Evolutionary conservation across 2,113 vertebrate genomes (phyloP).

Genomic region (Myxocyprinus asiaticus): DNA sequence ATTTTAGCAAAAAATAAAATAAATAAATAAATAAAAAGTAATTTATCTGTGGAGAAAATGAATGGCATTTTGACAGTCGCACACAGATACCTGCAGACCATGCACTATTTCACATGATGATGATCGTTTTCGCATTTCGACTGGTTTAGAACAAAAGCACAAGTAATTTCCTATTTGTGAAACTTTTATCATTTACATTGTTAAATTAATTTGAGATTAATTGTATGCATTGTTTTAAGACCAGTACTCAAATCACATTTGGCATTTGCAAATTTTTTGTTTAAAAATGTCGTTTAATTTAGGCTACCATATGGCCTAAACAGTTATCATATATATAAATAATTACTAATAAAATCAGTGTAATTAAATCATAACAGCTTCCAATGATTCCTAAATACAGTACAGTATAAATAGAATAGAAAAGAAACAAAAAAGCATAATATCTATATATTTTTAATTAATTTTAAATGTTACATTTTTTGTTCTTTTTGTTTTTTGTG

Average conservation of each 20-base stretch:
- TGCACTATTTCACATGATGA: background rate
- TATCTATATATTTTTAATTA: no score
- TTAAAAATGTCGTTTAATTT: background rate
- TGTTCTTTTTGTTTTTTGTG: no score
- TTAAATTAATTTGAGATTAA: background rate
- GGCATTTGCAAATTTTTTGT: background rate
- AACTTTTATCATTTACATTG: background rate
- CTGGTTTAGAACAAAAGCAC: background rate
- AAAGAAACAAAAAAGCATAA: no score
- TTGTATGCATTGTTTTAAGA: background rate
- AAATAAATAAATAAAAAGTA: no score
- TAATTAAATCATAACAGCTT: no score
- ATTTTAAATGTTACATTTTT: no score
- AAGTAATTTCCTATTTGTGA: background rate
- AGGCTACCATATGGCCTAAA: background rate
- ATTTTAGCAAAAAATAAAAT: no score
- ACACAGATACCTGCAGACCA: conserved; percentile 11
- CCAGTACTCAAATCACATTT: background rate
- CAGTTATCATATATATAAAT: no score
- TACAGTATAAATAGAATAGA: no score
- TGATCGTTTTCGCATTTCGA: background rate
- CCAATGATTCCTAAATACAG: no score
- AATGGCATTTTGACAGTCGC: background rate
- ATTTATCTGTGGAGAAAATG: no score
- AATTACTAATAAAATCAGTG: no score